These are phyloP conservation scores for Pogonophryne albipinna DNA, from an alignment of 2,797 vertebrate genomes.

Conservation along the genomic window DNA sequence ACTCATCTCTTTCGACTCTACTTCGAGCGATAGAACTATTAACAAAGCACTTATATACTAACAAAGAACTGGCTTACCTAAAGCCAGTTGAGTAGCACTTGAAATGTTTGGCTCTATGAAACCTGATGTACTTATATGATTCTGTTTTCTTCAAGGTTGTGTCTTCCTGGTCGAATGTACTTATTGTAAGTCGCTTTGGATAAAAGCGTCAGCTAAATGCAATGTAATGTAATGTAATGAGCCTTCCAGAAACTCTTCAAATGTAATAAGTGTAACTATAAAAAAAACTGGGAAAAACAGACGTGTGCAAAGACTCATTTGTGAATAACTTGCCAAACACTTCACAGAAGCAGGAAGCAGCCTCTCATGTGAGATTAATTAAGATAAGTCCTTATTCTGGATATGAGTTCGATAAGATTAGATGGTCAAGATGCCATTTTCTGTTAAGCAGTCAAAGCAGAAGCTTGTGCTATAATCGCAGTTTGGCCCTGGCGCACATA, in stretches of 20 bases:
- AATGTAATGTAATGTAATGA: no score
- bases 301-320: conserved; percentile 37
- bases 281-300: conserved; percentile 2
- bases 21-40: no score
- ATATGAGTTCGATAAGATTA: conserved; percentile 22
- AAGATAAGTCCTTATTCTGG: conserved; percentile 29
- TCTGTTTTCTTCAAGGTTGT: no score
- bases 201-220: no score
- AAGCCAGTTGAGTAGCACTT: no score
- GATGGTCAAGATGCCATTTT: conserved; percentile 6
- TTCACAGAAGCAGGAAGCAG: conserved; percentile 22
- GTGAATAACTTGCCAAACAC: conserved; percentile 41
- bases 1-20: no score
- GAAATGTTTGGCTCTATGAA: no score
- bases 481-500: conserved; percentile 18
- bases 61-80: no score
- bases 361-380: conserved; percentile 56
- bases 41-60: no score
- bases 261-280: conserved; percentile 34
- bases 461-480: conserved; percentile 30
- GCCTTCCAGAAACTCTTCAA: conserved; percentile 30
- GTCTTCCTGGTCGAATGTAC: no score
- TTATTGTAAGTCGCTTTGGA: no score
- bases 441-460: conserved; percentile 17
- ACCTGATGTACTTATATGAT: no score